Percentiles rank a stretch among this genome's conserved stretches.
Evolutionary conservation across 2,113 vertebrate genomes (phyloP).

Genomic region (Romanogobio albipinnatus): DNA sequence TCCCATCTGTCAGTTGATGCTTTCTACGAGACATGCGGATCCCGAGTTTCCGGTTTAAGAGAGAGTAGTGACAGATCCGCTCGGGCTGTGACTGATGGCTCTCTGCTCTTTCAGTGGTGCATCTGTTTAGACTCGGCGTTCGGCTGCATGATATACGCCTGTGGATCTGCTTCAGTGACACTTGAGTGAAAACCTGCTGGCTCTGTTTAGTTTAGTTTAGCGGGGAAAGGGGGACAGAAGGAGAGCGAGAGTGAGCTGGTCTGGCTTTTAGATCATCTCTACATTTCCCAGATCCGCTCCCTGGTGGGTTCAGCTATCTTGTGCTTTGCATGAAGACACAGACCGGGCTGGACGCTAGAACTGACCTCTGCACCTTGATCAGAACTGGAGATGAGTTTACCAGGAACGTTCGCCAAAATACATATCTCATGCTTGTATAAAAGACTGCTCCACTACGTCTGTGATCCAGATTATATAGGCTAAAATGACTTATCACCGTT

Average conservation of each 20-base stretch:
- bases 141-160: slow-evolving; percentile 35
- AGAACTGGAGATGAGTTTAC: slow-evolving; percentile 38
- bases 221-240: background rate
- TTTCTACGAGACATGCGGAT: slow-evolving; percentile 41
- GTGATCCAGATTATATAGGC: slow-evolving; percentile 18
- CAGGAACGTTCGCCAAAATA: slow-evolving; percentile 14
- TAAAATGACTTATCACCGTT: slow-evolving; percentile 6
- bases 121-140: slow-evolving; percentile 48
- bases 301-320: slow-evolving; percentile 43
- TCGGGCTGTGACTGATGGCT: slow-evolving; percentile 7
- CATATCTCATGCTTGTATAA: slow-evolving; percentile 38
- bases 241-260: slow-evolving; percentile 11
- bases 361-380: slow-evolving; percentile 30
- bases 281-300: slow-evolving; percentile 47
- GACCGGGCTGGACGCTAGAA: slow-evolving; percentile 5
- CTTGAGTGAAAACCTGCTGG: slow-evolving; percentile 42
- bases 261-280: slow-evolving; percentile 54
- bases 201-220: slow-evolving; percentile 31
- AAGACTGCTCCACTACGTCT: slow-evolving; percentile 11
- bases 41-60: slow-evolving; percentile 53
- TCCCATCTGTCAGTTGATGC: slow-evolving; percentile 31
- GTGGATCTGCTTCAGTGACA: slow-evolving; percentile 37
- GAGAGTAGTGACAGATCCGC: slow-evolving; percentile 30
- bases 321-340: slow-evolving; percentile 42
- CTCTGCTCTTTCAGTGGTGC: slow-evolving; percentile 6